Conservation (phyloP, 2,113 vertebrate genomes). For the Atherinomorus stipes region DNA sequence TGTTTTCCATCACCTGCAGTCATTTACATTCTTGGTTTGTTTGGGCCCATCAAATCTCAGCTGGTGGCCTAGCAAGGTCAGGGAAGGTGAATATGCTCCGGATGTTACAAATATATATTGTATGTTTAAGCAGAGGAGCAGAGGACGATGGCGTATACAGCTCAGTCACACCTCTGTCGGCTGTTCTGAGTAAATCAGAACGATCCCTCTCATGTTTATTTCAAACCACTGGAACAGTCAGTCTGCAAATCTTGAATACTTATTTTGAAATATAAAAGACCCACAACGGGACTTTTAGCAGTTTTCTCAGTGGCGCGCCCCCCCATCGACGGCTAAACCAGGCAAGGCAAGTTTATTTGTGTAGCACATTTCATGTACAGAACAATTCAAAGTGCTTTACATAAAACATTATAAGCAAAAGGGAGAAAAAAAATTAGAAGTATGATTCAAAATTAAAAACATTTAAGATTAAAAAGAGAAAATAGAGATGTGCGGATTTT, state of each 20-base stretch:
- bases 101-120: background rate
- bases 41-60: conserved; percentile 25
- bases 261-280: no score
- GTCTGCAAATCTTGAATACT: background rate
- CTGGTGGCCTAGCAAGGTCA: conserved; percentile 50
- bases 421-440: no score
- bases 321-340: no score
- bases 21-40: conserved; percentile 80
- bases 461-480: no score
- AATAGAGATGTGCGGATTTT: no score
- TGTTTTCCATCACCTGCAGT: conserved; percentile 80
- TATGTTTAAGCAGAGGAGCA: background rate
- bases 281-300: no score
- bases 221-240: conserved; percentile 1
- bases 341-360: no score
- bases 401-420: no score
- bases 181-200: conserved; percentile 8
- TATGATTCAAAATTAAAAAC: no score
- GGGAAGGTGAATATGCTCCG: conserved; percentile 3
- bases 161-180: background rate
- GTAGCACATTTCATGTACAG: no score
- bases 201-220: background rate
- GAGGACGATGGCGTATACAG: background rate
- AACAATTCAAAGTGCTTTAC: no score
- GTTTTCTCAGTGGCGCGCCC: no score